Evolutionary conservation across 2,113 vertebrate genomes (phyloP).

Genomic region (Pseudorectes ferrugineus): DNA sequence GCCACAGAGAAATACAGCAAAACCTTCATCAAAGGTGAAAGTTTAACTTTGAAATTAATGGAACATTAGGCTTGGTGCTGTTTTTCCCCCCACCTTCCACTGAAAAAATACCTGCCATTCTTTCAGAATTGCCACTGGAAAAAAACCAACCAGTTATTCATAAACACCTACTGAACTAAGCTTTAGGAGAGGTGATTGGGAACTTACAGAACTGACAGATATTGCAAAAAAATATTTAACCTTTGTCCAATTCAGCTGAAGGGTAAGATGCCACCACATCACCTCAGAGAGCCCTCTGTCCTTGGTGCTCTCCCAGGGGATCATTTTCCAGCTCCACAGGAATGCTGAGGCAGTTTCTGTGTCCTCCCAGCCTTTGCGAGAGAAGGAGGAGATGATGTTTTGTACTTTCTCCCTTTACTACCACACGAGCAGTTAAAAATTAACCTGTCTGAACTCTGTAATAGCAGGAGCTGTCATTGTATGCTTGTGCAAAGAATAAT

Average conservation of each 20-base stretch:
- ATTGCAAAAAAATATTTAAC: background rate
- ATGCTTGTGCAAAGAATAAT: background rate
- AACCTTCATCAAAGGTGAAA: background rate
- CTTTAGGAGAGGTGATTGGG: background rate
- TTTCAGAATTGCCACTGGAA: background rate
- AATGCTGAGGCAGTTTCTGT: background rate
- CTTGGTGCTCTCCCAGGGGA: background rate
- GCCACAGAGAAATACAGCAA: background rate
- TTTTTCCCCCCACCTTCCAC: rapidly evolving
- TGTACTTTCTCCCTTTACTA: background rate
- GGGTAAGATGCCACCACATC: background rate
- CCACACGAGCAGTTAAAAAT: background rate
- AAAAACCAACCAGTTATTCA: background rate
- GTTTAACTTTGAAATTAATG: background rate
- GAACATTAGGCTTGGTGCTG: background rate
- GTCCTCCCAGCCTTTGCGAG: background rate
- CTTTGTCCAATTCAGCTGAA: background rate
- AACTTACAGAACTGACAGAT: background rate
- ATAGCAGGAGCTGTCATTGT: background rate
- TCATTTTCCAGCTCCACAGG: background rate
- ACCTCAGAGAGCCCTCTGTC: background rate
- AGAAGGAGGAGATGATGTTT: background rate
- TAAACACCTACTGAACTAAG: background rate
- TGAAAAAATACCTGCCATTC: background rate
- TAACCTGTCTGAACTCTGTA: background rate